Conservation (phyloP, 2,113 vertebrate species). For the Salvelinus fontinalis region DNA sequence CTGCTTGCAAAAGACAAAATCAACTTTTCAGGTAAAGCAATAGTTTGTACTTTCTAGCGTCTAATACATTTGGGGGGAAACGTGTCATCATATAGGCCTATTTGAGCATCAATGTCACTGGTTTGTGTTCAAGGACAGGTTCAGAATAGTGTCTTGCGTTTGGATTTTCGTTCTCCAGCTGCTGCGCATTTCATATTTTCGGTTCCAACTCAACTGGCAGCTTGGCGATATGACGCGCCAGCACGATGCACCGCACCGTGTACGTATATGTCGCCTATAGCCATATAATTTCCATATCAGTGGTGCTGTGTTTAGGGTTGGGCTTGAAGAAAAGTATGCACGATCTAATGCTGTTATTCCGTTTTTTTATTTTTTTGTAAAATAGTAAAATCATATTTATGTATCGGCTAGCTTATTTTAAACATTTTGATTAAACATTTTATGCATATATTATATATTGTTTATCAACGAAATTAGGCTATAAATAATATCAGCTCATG, state of each 20-base stretch:
- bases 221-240: conserved; percentile 40
- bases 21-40: conserved; percentile 60
- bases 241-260: conserved; percentile 17
- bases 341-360: no score
- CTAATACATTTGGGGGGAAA: neutral
- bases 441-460: no score
- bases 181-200: conserved; percentile 63
- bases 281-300: no score
- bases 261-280: no score
- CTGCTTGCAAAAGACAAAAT: conserved; percentile 26
- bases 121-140: conserved; percentile 6
- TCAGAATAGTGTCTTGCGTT: conserved; percentile 40
- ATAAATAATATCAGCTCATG: no score
- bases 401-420: no score
- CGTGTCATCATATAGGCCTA: neutral
- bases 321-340: no score
- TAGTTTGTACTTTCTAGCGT: conserved; percentile 4
- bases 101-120: conserved; percentile 2
- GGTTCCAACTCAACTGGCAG: conserved; percentile 42
- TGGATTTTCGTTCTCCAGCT: conserved; percentile 30
- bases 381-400: no score
- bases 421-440: no score
- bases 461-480: no score
- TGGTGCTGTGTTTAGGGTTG: no score
- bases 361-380: no score